Conservation (phyloP, 2,797 vertebrate species). For the Pangasius larnaudii region DNA sequence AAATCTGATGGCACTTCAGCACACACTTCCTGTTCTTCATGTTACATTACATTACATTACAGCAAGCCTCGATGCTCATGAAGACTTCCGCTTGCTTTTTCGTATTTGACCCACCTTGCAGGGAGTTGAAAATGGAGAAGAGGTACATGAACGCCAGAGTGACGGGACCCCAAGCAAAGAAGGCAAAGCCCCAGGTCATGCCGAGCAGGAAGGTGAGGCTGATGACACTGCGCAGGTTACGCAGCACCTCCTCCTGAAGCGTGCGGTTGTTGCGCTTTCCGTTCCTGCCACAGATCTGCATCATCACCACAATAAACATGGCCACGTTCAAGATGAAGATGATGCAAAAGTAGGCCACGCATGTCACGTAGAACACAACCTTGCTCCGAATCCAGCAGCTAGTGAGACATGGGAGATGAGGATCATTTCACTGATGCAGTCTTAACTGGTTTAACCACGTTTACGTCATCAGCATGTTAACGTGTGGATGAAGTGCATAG, state of each 20-base stretch:
- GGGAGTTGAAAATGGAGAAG: slow-evolving; percentile 95
- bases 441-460: neutral
- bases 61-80: neutral
- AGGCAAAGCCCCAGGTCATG: slow-evolving; percentile 97
- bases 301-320: slow-evolving; percentile 98
- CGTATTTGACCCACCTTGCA: slow-evolving; percentile 82
- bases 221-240: slow-evolving; percentile 91
- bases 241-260: slow-evolving; percentile 86
- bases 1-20: neutral
- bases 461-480: neutral
- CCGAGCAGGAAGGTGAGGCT: slow-evolving; percentile 95
- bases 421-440: neutral
- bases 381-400: slow-evolving; percentile 90
- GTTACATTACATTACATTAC: neutral
- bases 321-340: slow-evolving; percentile 93
- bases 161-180: slow-evolving; percentile 92
- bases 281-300: slow-evolving; percentile 95
- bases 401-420: slow-evolving; percentile 7
- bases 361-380: slow-evolving; percentile 87
- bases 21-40: neutral
- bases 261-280: slow-evolving; percentile 91
- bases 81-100: neutral
- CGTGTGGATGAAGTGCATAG: neutral
- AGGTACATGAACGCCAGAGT: slow-evolving; percentile 89
- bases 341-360: slow-evolving; percentile 88